These are phyloP conservation scores for Beris morrisii DNA, from an alignment of 2,888 invertebrate species.

Conservation along the genomic window DNA sequence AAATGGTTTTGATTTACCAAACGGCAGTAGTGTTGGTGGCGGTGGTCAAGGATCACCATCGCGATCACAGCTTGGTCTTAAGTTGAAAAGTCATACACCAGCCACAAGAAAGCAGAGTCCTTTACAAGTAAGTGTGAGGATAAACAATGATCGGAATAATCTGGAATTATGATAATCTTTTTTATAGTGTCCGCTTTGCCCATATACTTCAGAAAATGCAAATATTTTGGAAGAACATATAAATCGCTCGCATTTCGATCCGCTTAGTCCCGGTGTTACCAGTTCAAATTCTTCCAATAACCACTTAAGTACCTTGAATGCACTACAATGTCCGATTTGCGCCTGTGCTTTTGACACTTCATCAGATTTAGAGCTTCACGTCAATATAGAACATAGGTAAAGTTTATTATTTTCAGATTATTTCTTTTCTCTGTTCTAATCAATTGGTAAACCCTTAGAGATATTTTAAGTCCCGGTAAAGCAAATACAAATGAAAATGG, in stretches of 20 bases:
- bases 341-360: constrained; percentile 70
- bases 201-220: constrained; percentile 73
- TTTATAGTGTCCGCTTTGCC: constrained; percentile 73
- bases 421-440: background rate
- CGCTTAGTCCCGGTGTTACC: constrained; percentile 53
- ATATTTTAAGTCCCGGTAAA: constrained; percentile 47
- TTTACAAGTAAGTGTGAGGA: constrained; percentile 36
- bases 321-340: constrained; percentile 79
- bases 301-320: constrained; percentile 54
- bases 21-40: constrained; percentile 42
- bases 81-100: constrained; percentile 65
- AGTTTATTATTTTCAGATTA: constrained; percentile 51
- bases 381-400: constrained; percentile 82
- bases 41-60: constrained; percentile 72
- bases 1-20: constrained; percentile 41
- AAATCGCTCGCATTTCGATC: constrained; percentile 75
- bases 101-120: constrained; percentile 40
- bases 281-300: constrained; percentile 52
- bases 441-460: constrained; percentile 36
- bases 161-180: background rate
- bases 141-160: background rate
- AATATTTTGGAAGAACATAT: constrained; percentile 78
- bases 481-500: constrained; percentile 44
- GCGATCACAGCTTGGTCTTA: constrained; percentile 69
- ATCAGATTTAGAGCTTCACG: constrained; percentile 79